Conservation (phyloP, 1,140 invertebrate genomes). For the Drosophila willistoni region DNA sequence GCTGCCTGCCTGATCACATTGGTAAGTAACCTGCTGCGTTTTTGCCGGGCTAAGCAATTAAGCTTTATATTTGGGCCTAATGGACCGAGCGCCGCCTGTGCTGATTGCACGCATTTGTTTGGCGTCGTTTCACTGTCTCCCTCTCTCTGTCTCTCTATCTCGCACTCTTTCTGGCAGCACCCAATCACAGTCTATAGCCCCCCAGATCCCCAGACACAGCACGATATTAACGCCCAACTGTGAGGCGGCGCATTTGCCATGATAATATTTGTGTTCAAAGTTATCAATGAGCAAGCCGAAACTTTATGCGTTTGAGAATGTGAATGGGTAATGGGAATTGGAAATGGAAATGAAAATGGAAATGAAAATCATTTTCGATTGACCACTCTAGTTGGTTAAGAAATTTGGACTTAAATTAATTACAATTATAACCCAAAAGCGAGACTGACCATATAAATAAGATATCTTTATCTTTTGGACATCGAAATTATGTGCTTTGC, state of each 20-base stretch:
- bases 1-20: constrained; percentile 58
- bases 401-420: neutral
- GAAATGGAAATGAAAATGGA: neutral
- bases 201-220: constrained; percentile 54
- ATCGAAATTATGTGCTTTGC: no score
- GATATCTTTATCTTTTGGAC: no score
- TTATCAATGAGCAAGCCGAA: constrained; percentile 74
- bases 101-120: constrained; percentile 82
- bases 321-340: constrained; percentile 48
- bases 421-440: neutral
- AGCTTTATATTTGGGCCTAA: constrained; percentile 83
- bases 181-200: constrained; percentile 51
- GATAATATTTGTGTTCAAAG: constrained; percentile 80
- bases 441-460: neutral
- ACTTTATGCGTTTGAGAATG: constrained; percentile 20
- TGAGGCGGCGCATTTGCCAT: constrained; percentile 82
- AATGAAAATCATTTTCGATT: constrained; percentile 1
- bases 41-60: constrained; percentile 79
- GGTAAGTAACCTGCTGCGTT: constrained; percentile 62
- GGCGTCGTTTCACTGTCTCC: constrained; percentile 28
- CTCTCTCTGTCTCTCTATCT: constrained; percentile 8
- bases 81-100: constrained; percentile 82
- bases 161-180: constrained; percentile 17
- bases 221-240: constrained; percentile 80
- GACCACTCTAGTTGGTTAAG: neutral